Conservation (phyloP, 1,140 invertebrate species). For the Zaprionus africanus region DNA sequence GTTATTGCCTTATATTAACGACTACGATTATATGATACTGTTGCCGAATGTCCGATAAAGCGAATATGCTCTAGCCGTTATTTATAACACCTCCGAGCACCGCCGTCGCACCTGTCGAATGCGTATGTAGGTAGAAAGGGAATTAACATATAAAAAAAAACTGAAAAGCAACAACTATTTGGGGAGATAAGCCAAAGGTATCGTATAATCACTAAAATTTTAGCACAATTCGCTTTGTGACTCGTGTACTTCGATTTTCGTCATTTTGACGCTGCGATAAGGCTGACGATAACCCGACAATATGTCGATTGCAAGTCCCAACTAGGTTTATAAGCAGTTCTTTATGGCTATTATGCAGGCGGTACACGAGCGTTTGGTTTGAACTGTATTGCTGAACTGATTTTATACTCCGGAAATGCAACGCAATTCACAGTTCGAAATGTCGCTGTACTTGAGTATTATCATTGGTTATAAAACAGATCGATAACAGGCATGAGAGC, state of each 20-base stretch:
- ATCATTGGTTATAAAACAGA: conserved; percentile 24
- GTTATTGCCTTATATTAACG: conserved; percentile 64
- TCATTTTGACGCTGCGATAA: conserved; percentile 33
- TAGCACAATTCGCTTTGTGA: conserved; percentile 22
- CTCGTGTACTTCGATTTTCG: conserved; percentile 38
- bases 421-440: background rate
- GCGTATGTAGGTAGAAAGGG: conserved; percentile 5
- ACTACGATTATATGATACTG: conserved; percentile 45
- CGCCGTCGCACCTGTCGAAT: background rate
- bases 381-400: conserved; percentile 29
- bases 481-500: background rate
- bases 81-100: conserved; percentile 28
- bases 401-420: conserved; percentile 28
- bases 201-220: conserved; percentile 30
- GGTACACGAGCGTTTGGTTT: background rate
- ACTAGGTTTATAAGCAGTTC: background rate
- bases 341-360: conserved; percentile 20
- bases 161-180: conserved; percentile 24
- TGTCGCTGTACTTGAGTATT: conserved; percentile 22
- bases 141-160: conserved; percentile 47
- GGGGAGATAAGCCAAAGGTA: conserved; percentile 29
- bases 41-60: conserved; percentile 60
- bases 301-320: conserved; percentile 20
- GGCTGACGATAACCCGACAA: conserved; percentile 19
- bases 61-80: conserved; percentile 42